Percentiles rank a stretch among this genome's conserved stretches.
phyloP scores from a whole-genome alignment of 2,797 vertebrate species.

The Falco rusticolus region DNA sequence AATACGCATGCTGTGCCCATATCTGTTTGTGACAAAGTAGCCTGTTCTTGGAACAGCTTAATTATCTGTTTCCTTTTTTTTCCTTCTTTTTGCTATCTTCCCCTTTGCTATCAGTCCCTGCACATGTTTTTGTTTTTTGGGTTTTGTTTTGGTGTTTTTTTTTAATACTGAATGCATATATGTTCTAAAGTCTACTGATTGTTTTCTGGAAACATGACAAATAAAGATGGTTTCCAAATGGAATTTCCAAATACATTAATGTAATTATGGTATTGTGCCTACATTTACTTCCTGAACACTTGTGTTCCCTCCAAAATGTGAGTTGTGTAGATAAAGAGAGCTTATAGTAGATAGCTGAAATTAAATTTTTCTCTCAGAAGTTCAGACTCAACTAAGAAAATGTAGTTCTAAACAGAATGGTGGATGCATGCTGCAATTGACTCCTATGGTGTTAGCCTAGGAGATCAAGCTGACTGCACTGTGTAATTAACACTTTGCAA shows the following conservation, averaged over 20 bases:
- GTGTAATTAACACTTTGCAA: constrained; percentile 11
- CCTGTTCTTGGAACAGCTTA: neutral
- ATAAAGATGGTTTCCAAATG: neutral
- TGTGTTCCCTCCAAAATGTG: neutral
- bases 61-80: neutral
- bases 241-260: neutral
- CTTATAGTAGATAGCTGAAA: neutral
- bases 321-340: neutral
- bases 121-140: too few relatives aligned
- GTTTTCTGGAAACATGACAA: neutral
- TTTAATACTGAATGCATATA: neutral
- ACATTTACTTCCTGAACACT: neutral
- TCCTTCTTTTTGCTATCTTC: neutral
- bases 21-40: neutral
- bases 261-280: neutral
- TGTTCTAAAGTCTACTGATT: neutral
- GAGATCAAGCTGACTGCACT: neutral
- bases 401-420: neutral
- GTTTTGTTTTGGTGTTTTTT: too few relatives aligned
- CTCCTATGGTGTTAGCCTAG: neutral
- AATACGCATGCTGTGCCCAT: neutral
- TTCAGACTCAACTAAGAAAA: neutral
- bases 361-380: neutral
- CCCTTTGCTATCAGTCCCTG: neutral
- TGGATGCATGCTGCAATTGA: neutral